Conservation (phyloP, 2,113 vertebrate species). For the Rutilus rutilus region DNA sequence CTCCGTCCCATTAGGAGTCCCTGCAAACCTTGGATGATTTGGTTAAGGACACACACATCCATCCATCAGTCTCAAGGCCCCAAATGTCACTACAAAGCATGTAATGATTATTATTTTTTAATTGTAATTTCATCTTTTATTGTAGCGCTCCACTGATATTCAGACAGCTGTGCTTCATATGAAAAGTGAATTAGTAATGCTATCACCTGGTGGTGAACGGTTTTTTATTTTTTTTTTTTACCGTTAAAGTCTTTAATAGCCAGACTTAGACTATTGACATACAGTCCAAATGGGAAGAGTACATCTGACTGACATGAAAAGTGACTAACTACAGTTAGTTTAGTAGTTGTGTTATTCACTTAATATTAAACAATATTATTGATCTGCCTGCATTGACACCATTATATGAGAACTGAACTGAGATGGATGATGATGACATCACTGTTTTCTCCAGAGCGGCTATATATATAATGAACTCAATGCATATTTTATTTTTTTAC, state of each 20-base stretch:
- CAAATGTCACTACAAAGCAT: neutral
- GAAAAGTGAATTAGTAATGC: neutral
- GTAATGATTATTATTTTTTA: neutral
- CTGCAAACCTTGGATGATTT: neutral
- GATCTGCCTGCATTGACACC: too few species aligned
- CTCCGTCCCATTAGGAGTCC: neutral
- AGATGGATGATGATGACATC: too few species aligned
- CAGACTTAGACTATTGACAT: neutral
- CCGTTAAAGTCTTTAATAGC: neutral
- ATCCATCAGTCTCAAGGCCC: constrained; percentile 11
- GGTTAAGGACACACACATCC: constrained; percentile 11
- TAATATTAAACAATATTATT: too few species aligned
- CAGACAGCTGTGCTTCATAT: neutral
- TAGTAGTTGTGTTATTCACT: neutral
- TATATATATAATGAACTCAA: too few species aligned
- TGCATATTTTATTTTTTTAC: too few species aligned
- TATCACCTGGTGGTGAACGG: too few species aligned
- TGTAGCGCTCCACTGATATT: neutral
- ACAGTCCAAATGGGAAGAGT: neutral
- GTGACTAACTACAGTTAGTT: neutral
- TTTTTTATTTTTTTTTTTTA: neutral
- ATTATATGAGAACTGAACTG: too few species aligned
- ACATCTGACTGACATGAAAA: neutral
- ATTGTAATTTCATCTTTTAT: neutral
- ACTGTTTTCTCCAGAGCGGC: too few species aligned